Percentiles rank a stretch among this genome's conserved stretches.
These are phyloP conservation scores for Mythimna loreyi DNA, from an alignment of 2,888 invertebrate genomes.

Conservation along the genomic window DNA sequence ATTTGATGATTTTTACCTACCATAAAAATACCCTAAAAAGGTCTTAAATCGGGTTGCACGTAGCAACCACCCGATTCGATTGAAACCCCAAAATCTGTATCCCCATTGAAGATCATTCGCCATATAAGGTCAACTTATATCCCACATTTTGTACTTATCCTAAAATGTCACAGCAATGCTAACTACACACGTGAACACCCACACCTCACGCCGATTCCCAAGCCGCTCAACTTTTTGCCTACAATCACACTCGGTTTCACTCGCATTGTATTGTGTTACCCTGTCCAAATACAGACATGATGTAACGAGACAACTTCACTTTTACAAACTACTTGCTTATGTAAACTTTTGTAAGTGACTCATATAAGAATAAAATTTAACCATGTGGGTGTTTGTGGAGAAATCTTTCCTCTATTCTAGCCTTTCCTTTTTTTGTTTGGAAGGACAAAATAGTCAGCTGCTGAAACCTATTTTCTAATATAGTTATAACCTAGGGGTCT, in stretches of 20 bases:
- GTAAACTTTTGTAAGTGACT: slow-evolving; percentile 36
- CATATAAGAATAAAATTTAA: slow-evolving; percentile 1
- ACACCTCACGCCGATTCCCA: slow-evolving; percentile 21
- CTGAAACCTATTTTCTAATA: too few species aligned
- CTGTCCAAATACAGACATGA: slow-evolving; percentile 36
- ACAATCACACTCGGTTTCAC: slow-evolving; percentile 53
- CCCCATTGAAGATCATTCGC: too few species aligned
- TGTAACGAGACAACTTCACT: slow-evolving; percentile 30
- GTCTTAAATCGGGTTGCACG: too few species aligned
- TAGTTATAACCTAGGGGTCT: too few species aligned
- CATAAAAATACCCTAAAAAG: too few species aligned
- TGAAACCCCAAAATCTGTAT: too few species aligned
- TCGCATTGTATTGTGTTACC: slow-evolving; percentile 53
- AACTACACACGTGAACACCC: slow-evolving; percentile 19
- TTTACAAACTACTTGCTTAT: slow-evolving; percentile 41
- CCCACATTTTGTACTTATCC: too few species aligned
- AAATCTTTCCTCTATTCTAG: slow-evolving; percentile 8
- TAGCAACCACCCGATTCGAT: too few species aligned
- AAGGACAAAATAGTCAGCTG: too few species aligned
- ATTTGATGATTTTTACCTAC: too few species aligned
- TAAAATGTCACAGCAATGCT: slow-evolving; percentile 21
- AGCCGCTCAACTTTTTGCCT: slow-evolving; percentile 41
- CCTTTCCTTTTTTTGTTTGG: too few species aligned
- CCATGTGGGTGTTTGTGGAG: slow-evolving; percentile 15
- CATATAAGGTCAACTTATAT: too few species aligned